Conservation (phyloP, 2,888 invertebrate genomes). For the Eudasyphora cyanicolor region DNA sequence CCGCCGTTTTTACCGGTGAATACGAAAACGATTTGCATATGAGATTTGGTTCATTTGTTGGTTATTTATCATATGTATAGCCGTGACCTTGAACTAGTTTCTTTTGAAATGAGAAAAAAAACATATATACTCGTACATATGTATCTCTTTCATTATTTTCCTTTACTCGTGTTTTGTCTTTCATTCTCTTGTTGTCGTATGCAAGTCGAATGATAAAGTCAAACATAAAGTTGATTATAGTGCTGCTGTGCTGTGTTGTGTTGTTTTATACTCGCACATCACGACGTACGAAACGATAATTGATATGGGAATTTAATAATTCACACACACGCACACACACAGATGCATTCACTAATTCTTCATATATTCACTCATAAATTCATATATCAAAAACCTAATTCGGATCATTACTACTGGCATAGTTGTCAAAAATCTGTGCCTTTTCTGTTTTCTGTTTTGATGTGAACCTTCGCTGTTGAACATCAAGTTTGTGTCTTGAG, state of each 20-base stretch:
- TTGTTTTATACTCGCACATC: neutral
- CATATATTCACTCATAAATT: too few species aligned
- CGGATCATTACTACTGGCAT: neutral
- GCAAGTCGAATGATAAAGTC: constrained; percentile 8
- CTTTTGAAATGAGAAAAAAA: constrained; percentile 28
- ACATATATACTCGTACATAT: neutral
- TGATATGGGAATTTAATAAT: constrained; percentile 25
- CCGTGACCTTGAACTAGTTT: constrained; percentile 65
- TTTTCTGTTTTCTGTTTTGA: neutral
- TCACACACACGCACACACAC: neutral
- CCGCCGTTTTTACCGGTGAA: neutral
- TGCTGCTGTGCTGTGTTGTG: neutral
- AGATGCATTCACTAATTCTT: too few species aligned
- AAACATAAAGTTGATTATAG: neutral
- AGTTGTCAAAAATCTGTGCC: neutral
- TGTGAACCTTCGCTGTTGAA: neutral
- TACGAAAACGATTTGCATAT: constrained; percentile 52
- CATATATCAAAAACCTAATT: too few species aligned
- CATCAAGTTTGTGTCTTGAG: constrained; percentile 28
- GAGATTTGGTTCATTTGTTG: constrained; percentile 34
- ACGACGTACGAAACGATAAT: constrained; percentile 14
- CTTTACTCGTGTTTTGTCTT: neutral
- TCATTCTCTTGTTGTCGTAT: neutral
- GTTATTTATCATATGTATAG: constrained; percentile 47
- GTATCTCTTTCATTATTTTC: neutral